These are phyloP conservation scores for Percina caprodes DNA, from an alignment of 2,113 vertebrate species.

Conservation along the genomic window DNA sequence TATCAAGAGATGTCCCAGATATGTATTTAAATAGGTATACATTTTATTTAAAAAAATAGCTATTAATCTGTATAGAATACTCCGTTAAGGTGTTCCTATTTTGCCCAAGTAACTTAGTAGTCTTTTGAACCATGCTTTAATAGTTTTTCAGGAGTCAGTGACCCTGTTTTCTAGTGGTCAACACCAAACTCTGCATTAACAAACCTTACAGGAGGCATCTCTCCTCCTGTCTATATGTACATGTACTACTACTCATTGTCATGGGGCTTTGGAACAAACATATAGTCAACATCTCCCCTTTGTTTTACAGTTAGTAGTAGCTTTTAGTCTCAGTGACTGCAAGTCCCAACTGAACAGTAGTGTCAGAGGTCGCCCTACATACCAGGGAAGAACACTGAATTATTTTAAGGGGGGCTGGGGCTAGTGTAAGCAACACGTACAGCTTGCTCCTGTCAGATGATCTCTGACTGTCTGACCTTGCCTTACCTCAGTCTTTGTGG, in stretches of 20 bases:
- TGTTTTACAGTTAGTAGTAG: constrained; percentile 25
- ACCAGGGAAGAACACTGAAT: constrained; percentile 44
- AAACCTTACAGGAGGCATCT: not conserved
- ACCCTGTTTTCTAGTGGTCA: not conserved
- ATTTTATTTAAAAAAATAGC: not conserved
- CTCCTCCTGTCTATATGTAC: not conserved
- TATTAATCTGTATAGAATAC: not conserved
- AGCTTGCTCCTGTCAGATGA: constrained; percentile 67
- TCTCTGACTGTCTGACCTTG: constrained; percentile 80
- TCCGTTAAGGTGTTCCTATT: not conserved
- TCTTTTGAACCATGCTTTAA: not conserved
- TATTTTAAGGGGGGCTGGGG: constrained; percentile 22
- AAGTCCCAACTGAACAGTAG: constrained; percentile 28
- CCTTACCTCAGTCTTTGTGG: constrained; percentile 71
- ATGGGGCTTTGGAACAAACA: not conserved
- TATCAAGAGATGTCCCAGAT: not conserved
- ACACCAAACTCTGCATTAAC: constrained; percentile 12
- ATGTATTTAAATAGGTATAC: not conserved
- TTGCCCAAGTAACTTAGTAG: not conserved
- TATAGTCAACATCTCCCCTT: constrained; percentile 5
- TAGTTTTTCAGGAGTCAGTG: not conserved
- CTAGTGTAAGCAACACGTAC: constrained; percentile 44
- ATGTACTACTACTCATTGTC: constrained; percentile 1
- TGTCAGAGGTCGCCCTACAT: constrained; percentile 43
- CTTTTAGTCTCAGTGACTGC: constrained; percentile 25